Evolutionary conservation across 2,797 vertebrate genomes (phyloP).

Genomic region (Parambassis ranga): DNA sequence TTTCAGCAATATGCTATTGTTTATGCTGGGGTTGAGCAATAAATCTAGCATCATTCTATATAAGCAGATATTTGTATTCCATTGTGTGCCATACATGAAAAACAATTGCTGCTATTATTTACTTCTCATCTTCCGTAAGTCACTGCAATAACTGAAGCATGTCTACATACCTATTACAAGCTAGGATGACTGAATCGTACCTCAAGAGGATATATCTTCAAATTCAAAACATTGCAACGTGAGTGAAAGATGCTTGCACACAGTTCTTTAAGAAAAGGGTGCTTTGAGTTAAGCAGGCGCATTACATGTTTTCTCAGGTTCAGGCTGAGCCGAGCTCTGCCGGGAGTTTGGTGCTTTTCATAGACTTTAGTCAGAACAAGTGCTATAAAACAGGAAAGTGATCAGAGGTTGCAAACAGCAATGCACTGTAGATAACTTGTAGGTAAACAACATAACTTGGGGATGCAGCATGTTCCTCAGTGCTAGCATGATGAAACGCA

Average conservation of each 20-base stretch:
- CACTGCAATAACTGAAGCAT: background rate
- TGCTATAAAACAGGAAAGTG: slow-evolving; percentile 1
- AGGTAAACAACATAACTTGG: too few relatives aligned
- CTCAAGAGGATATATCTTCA: slow-evolving; percentile 32
- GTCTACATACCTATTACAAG: slow-evolving; percentile 25
- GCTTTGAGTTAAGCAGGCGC: background rate
- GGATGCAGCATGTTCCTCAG: too few relatives aligned
- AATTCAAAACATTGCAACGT: slow-evolving; percentile 16
- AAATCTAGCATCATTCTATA: slow-evolving; percentile 15
- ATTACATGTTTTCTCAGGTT: background rate
- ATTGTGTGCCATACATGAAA: slow-evolving; percentile 23
- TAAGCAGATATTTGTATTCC: slow-evolving; percentile 4
- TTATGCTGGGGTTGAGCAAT: background rate
- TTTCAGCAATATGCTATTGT: background rate
- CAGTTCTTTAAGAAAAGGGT: background rate
- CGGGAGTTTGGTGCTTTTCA: slow-evolving; percentile 1
- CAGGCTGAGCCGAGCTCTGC: background rate
- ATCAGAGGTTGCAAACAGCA: too few relatives aligned
- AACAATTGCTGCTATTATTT: slow-evolving; percentile 13
- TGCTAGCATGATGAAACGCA: too few relatives aligned
- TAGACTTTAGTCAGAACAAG: background rate
- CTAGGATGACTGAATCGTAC: slow-evolving; percentile 29
- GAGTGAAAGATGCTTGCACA: background rate
- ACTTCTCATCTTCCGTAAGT: background rate
- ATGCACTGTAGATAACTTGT: too few relatives aligned